Conservation (phyloP, 2,888 invertebrate species). For the Onchidella celtica region DNA sequence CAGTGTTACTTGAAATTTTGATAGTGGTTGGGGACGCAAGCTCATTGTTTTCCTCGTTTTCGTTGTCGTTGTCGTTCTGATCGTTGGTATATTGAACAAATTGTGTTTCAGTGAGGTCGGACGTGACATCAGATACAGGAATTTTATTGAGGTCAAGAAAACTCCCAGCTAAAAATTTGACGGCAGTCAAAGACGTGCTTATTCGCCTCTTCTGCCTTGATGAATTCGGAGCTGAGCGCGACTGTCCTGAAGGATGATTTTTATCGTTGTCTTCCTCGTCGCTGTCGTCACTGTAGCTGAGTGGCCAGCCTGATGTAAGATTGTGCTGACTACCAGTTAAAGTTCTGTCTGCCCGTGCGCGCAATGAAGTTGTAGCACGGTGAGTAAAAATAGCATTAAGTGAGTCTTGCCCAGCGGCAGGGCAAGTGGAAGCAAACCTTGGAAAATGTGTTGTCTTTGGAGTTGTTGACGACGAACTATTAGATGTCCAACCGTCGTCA, state of each 20-base stretch:
- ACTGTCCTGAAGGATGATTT: not conserved
- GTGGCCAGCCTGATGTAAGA: slow-evolving; percentile 1
- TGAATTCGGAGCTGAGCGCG: slow-evolving; percentile 16
- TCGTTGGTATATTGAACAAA: not conserved
- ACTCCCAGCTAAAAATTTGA: not conserved
- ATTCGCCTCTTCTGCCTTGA: not conserved
- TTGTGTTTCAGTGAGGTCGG: not conserved
- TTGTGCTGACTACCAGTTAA: slow-evolving; percentile 47
- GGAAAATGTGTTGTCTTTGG: slow-evolving; percentile 8
- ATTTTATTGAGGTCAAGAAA: not conserved
- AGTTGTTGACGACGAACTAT: slow-evolving; percentile 5
- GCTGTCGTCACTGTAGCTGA: not conserved
- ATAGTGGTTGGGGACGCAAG: slow-evolving; percentile 7
- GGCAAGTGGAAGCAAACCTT: not conserved
- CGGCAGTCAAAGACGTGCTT: not conserved
- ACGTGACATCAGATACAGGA: not conserved
- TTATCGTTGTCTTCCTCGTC: not conserved
- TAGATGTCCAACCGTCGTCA: slow-evolving; percentile 1
- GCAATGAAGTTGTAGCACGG: not conserved
- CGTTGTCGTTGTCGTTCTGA: not conserved
- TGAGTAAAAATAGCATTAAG: slow-evolving; percentile 24
- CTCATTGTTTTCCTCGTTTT: not conserved
- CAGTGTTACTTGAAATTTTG: not conserved
- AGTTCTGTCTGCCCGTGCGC: slow-evolving; percentile 36
- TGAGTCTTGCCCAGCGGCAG: not conserved